Base-by-base conservation (phyloP, 2,888 invertebrate genomes). In the Lasioglossum calceatum region DNA sequence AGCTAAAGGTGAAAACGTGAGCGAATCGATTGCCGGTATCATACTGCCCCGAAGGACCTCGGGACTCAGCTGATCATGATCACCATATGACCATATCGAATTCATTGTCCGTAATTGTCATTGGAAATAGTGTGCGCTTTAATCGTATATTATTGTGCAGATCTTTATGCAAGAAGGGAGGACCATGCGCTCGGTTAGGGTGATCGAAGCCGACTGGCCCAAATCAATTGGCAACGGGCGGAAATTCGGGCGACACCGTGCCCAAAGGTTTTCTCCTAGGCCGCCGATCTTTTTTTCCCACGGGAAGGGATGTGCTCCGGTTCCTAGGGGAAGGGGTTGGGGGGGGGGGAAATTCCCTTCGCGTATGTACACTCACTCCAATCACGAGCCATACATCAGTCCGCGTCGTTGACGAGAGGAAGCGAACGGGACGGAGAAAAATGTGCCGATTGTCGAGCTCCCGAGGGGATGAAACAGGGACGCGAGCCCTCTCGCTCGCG, bases 381-480 rank as follows among this genome's bases (percentile, higher is more conserved):
- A 93, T 94, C 94, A 94, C 91, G 92, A 91, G 91, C 91, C 89
- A 92, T 93, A 92, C 92, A 92, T 93, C 93, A 93, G 92, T 87
- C 88, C 81, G 91, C 88, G 90, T 88, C 74, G 85, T 78, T 87
- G 89, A 87, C 83, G 90, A 87, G 88, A 87, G 88, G 86, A 87
- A 85, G 80, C 80, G 76, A 75, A 27, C 64, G 78, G 88, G 72
- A 36, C 73, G 79, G 84, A 82, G 88, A 87, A 90, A 90, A 91
- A 89, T 87, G 89, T 90, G 86, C 88, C 87, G 91, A 90, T 91
- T 87, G 90, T 83, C 87, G 90, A 87, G 88, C 88, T 92, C 93
- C 89, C 93, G 75, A 74, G 92, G 90, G 93, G 89, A 58, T 79
- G 85, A 86, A 91, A 85, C 87, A 86, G 86, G 85, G 74, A 84